These are phyloP conservation scores for Seriola rivoliana DNA, from an alignment of 2,113 vertebrate genomes.

Conservation along the genomic window DNA sequence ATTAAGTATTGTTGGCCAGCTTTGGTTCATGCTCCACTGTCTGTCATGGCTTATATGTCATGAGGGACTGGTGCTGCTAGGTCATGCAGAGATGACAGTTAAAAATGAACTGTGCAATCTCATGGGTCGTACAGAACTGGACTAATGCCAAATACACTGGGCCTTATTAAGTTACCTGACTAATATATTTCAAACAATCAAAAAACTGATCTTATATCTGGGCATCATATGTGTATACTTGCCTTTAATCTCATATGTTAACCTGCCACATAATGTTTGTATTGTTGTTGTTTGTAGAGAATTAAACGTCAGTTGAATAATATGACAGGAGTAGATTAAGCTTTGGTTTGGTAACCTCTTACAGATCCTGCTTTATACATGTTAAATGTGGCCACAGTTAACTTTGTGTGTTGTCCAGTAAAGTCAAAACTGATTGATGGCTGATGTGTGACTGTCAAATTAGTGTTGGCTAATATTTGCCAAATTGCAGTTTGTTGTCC, in stretches of 20 bases:
- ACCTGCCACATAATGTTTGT: not conserved
- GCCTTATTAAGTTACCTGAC: conserved; percentile 21
- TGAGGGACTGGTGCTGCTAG: conserved; percentile 45
- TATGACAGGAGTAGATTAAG: too few relatives aligned
- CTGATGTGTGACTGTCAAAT: not conserved
- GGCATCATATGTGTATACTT: not conserved
- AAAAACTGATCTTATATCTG: conserved; percentile 12
- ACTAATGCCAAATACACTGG: conserved; percentile 45
- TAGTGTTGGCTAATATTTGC: not conserved
- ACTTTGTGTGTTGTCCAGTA: too few relatives aligned
- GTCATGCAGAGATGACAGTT: conserved; percentile 69
- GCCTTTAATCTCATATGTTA: not conserved
- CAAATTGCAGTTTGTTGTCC: not conserved
- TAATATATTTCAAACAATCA: conserved; percentile 10
- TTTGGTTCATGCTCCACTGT: conserved; percentile 58
- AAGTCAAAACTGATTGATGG: not conserved
- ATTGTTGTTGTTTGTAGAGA: too few relatives aligned
- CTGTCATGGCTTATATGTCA: conserved; percentile 63
- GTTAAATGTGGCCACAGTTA: not conserved
- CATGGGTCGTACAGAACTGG: conserved; percentile 48
- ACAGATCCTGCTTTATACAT: not conserved
- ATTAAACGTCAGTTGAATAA: not conserved
- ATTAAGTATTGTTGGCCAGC: conserved; percentile 49
- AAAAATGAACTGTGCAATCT: conserved; percentile 57
- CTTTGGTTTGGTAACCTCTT: not conserved